phyloP scores from a whole-genome alignment of 2,888 invertebrate genomes.

The Oxystoma pomonae region DNA sequence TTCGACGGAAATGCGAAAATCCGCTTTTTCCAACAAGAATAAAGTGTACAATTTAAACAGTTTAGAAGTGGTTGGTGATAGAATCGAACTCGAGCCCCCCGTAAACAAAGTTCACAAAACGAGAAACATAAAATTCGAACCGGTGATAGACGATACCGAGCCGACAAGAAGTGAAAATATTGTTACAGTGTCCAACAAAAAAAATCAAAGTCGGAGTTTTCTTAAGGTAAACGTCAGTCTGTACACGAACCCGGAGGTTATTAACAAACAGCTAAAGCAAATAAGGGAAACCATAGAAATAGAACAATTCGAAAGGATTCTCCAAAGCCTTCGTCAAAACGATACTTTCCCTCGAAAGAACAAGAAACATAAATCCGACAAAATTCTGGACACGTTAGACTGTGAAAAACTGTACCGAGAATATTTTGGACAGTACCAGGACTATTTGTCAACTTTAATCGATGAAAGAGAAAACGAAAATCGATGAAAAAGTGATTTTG shows the following conservation, averaged over 20 bases:
- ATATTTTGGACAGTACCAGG: conserved; percentile 52
- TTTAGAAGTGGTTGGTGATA: conserved; percentile 29
- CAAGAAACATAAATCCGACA: conserved; percentile 47
- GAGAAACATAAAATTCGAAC: conserved; percentile 2
- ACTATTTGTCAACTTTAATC: conserved; percentile 41
- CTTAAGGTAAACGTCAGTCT: conserved; percentile 7
- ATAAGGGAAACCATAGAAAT: conserved; percentile 60
- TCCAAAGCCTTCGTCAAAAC: conserved; percentile 44
- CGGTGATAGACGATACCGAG: conserved; percentile 4
- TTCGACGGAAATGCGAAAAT: background rate
- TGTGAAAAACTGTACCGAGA: conserved; percentile 50
- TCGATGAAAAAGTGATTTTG: background rate
- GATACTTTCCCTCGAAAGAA: conserved; percentile 32
- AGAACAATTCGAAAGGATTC: conserved; percentile 60
- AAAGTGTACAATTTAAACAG: conserved; percentile 13
- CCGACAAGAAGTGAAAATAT: conserved; percentile 2
- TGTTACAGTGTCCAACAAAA: background rate
- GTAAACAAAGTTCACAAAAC: background rate
- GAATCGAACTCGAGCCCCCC: conserved; percentile 21
- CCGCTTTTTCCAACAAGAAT: background rate
- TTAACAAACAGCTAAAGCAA: conserved; percentile 45
- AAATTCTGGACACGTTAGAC: conserved; percentile 49
- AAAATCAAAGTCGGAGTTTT: background rate
- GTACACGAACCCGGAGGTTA: conserved; percentile 32
- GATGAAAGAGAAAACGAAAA: background rate